These are phyloP conservation scores for Ophion ellenae DNA, from an alignment of 2,888 invertebrate genomes.

Conservation along the genomic window DNA sequence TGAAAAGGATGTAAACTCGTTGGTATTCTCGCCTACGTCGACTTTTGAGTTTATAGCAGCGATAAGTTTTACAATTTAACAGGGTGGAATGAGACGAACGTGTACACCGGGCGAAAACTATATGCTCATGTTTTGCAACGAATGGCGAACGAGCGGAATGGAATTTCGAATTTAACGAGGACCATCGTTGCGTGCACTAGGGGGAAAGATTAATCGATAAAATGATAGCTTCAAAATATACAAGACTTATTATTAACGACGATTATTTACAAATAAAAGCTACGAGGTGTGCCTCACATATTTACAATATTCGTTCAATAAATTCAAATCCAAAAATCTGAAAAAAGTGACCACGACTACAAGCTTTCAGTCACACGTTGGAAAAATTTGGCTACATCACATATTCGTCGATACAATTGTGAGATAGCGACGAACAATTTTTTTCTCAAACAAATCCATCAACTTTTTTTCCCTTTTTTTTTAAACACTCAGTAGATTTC, in stretches of 20 bases:
- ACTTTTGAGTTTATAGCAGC: background rate
- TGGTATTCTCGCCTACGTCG: constrained; percentile 20
- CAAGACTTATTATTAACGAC: constrained; percentile 42
- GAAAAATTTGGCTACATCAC: background rate
- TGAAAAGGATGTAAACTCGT: constrained; percentile 1
- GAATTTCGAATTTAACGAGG: constrained; percentile 47
- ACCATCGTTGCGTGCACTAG: constrained; percentile 40
- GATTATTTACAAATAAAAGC: constrained; percentile 52
- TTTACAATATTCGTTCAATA: constrained; percentile 45
- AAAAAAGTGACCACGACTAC: background rate
- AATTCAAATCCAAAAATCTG: constrained; percentile 4
- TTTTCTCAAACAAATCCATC: background rate
- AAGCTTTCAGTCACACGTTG: constrained; percentile 44
- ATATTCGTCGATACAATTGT: too few species aligned
- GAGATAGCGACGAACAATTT: too few species aligned
- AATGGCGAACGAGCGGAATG: constrained; percentile 28
- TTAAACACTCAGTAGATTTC: background rate
- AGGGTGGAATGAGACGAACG: background rate
- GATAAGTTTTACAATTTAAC: constrained; percentile 24
- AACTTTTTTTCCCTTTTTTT: too few species aligned
- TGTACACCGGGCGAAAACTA: background rate
- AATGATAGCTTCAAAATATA: background rate
- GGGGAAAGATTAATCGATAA: constrained; percentile 35
- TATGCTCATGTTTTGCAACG: background rate
- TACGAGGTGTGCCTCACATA: constrained; percentile 29